These are phyloP conservation scores for Invenusta paracnida DNA, from an alignment of 2,888 invertebrate genomes.

Conservation along the genomic window DNA sequence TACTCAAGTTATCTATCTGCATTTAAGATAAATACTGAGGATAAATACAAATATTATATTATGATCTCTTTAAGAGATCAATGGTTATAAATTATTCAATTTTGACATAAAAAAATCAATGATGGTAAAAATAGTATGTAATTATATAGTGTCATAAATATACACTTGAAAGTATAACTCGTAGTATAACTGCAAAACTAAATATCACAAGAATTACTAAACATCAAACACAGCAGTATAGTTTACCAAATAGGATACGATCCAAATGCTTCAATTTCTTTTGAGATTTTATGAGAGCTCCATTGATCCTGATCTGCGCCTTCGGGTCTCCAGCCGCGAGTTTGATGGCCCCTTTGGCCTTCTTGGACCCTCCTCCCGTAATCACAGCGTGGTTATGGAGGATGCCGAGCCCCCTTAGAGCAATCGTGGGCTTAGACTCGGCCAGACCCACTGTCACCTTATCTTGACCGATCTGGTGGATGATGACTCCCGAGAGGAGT, in stretches of 20 bases:
- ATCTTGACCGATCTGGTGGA: constrained; percentile 48
- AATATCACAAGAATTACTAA: no score
- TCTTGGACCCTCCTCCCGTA: constrained; percentile 48
- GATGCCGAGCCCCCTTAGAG: constrained; percentile 58
- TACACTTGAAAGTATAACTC: no score
- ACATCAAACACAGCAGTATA: no score
- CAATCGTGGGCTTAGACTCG: constrained; percentile 34
- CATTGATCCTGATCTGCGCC: constrained; percentile 59
- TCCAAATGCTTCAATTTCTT: constrained; percentile 56
- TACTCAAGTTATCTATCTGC: no score
- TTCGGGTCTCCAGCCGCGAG: constrained; percentile 51
- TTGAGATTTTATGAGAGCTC: constrained; percentile 54
- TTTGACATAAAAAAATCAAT: no score
- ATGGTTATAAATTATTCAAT: no score
- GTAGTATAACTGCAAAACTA: no score
- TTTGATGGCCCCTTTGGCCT: constrained; percentile 50
- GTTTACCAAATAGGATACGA: constrained; percentile 60
- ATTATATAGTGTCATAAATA: no score
- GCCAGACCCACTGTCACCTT: constrained; percentile 4
- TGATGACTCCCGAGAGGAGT: constrained; percentile 59
- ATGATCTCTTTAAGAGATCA: no score
- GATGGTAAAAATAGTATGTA: no score
- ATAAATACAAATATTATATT: no score
- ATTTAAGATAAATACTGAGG: no score
- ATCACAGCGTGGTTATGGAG: constrained; percentile 51